phyloP scores from a whole-genome alignment of 2,113 vertebrate species.

The Thomomys bottae region DNA sequence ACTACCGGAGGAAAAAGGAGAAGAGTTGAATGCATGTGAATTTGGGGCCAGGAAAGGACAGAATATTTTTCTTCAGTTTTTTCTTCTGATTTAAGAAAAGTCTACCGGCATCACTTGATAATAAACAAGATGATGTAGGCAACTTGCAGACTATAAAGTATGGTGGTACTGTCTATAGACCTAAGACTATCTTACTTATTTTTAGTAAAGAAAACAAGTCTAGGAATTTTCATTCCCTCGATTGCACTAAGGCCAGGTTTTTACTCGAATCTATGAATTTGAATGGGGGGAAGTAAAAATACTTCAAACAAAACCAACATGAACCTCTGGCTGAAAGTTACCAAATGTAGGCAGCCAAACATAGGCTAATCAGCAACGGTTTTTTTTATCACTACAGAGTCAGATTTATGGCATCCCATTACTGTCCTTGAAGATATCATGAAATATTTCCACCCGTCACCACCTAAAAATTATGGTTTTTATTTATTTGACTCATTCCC shows the following conservation, averaged over 20 bases:
- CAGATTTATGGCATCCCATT: constrained; percentile 52
- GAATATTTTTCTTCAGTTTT: neutral
- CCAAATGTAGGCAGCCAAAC: constrained; percentile 39
- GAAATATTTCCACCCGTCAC: constrained; percentile 64
- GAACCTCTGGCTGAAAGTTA: constrained; percentile 40
- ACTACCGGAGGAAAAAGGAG: neutral
- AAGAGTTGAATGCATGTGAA: neutral
- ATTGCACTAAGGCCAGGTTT: neutral
- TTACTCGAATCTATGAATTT: constrained; percentile 22
- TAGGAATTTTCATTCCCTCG: neutral
- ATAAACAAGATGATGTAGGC: neutral
- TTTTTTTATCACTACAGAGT: constrained; percentile 26
- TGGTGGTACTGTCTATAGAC: neutral
- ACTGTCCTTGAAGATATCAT: constrained; percentile 36
- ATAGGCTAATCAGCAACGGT: neutral
- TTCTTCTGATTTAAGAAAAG: constrained; percentile 48
- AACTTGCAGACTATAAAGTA: neutral
- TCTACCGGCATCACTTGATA: neutral
- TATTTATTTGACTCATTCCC: constrained; percentile 69
- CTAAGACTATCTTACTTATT: neutral
- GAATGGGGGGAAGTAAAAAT: neutral
- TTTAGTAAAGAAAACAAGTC: neutral
- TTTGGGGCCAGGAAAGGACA: neutral
- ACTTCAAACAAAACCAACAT: neutral
- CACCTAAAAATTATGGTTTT: constrained; percentile 61